Evolutionary conservation across 2,113 vertebrate genomes (phyloP).

Genomic region (Jacana jacana): DNA sequence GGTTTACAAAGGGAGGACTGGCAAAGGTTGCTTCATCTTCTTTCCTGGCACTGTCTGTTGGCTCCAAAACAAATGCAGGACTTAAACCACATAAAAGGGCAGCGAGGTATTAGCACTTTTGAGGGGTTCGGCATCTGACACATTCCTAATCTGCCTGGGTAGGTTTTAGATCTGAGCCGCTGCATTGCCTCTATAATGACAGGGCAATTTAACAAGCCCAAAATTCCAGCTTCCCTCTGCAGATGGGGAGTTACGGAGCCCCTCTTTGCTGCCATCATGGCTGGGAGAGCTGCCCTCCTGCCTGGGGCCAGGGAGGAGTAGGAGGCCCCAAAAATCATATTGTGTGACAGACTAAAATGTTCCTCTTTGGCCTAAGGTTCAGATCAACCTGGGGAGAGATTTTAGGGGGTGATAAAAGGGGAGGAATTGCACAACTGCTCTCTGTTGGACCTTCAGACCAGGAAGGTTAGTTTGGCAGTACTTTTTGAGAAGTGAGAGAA

Average conservation of each 20-base stretch:
- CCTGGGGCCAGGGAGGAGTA: not conserved
- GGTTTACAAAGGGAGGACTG: conserved; percentile 49
- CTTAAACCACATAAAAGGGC: conserved; percentile 63
- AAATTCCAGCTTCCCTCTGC: not conserved
- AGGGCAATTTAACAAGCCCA: not conserved
- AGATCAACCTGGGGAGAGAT: not conserved
- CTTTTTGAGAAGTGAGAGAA: not conserved
- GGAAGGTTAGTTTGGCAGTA: not conserved
- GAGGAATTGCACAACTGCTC: not conserved
- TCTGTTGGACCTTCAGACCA: not conserved
- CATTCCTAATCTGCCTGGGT: conserved; percentile 53
- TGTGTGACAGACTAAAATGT: not conserved
- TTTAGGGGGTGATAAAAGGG: not conserved
- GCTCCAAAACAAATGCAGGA: conserved; percentile 35
- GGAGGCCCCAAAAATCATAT: fast-evolving
- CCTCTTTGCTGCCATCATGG: not conserved
- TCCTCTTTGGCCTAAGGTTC: not conserved
- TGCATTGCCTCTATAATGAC: not conserved
- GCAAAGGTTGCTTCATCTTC: conserved; percentile 39
- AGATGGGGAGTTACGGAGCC: not conserved
- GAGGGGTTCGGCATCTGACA: conserved; percentile 36
- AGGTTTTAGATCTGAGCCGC: conserved; percentile 23
- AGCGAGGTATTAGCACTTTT: conserved; percentile 48
- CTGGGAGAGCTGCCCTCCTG: fast-evolving
- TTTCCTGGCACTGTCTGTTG: conserved; percentile 37